These are phyloP conservation scores for Mus spicilegus DNA, from an alignment of 2,113 vertebrate genomes.

Conservation along the genomic window DNA sequence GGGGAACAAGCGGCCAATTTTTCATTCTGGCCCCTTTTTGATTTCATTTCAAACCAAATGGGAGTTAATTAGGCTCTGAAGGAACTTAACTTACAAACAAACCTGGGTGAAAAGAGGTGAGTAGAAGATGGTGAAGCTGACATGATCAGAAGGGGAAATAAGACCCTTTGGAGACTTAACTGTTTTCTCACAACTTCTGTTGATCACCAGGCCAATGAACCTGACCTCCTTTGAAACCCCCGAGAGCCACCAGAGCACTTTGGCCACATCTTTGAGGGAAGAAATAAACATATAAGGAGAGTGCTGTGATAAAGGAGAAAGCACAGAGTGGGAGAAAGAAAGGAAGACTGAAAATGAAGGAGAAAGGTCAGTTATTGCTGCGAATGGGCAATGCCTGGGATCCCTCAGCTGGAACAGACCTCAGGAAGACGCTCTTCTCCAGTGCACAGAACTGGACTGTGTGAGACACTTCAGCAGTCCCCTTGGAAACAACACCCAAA, in stretches of 20 bases:
- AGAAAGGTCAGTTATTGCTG: slow-evolving; percentile 60
- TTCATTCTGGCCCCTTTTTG: slow-evolving; percentile 39
- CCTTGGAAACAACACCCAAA: slow-evolving; percentile 59
- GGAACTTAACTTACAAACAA: slow-evolving; percentile 38
- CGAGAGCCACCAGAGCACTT: neutral
- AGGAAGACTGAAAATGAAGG: slow-evolving; percentile 24
- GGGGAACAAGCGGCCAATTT: neutral
- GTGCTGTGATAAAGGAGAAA: neutral
- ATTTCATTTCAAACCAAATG: slow-evolving; percentile 12
- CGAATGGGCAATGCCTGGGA: slow-evolving; percentile 16
- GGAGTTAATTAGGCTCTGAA: slow-evolving; percentile 31
- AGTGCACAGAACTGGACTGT: neutral
- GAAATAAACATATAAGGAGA: slow-evolving; percentile 57
- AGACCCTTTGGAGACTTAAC: neutral
- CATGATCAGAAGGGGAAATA: neutral
- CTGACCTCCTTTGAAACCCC: slow-evolving; percentile 58
- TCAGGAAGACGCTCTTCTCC: slow-evolving; percentile 21
- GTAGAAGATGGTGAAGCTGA: neutral
- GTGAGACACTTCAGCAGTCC: slow-evolving; percentile 58
- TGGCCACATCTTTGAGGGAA: slow-evolving; percentile 58
- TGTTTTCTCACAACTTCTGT: slow-evolving; percentile 61
- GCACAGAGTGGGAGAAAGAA: slow-evolving; percentile 44
- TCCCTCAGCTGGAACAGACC: slow-evolving; percentile 34
- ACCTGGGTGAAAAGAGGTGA: neutral
- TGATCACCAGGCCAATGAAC: slow-evolving; percentile 5